These are phyloP conservation scores for Drosophila tripunctata DNA, from an alignment of 2,888 invertebrate species.

Conservation along the genomic window DNA sequence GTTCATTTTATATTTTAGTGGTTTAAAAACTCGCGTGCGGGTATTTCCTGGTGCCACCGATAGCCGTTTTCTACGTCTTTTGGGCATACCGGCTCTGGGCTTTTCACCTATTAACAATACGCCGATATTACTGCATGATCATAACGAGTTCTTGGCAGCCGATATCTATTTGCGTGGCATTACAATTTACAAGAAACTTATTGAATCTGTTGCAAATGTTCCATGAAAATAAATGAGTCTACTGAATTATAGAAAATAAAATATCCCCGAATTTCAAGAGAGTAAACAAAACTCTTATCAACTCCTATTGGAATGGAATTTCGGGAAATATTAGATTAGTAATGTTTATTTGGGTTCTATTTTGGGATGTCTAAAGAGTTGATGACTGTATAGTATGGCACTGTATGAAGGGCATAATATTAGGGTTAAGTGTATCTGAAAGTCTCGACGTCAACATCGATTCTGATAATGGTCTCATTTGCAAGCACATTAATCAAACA, in stretches of 20 bases:
- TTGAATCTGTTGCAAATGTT: conserved; percentile 36
- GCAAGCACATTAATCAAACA: conserved; percentile 18
- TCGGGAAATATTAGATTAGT: not conserved
- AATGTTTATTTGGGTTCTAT: not conserved
- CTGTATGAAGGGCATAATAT: not conserved
- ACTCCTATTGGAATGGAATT: not conserved
- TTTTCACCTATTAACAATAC: conserved; percentile 96
- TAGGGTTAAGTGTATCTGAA: not conserved
- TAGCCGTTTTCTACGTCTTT: conserved; percentile 91
- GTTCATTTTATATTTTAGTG: conserved; percentile 84
- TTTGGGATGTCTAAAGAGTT: not conserved
- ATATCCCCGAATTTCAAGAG: not conserved
- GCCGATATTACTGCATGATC: conserved; percentile 93
- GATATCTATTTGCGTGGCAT: conserved; percentile 93
- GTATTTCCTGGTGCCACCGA: conserved; percentile 96
- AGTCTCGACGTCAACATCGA: not conserved
- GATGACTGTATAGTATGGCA: conserved; percentile 6
- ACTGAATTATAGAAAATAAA: not conserved
- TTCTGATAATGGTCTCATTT: conserved; percentile 28
- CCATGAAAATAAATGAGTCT: not conserved
- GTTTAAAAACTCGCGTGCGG: conserved; percentile 87
- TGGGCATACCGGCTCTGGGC: conserved; percentile 93
- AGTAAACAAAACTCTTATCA: conserved; percentile 6
- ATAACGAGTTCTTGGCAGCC: conserved; percentile 93
- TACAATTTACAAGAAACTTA: conserved; percentile 86